Evolutionary conservation across 2,888 invertebrate species (phyloP).

Genomic region (Drosophila recens): DNA sequence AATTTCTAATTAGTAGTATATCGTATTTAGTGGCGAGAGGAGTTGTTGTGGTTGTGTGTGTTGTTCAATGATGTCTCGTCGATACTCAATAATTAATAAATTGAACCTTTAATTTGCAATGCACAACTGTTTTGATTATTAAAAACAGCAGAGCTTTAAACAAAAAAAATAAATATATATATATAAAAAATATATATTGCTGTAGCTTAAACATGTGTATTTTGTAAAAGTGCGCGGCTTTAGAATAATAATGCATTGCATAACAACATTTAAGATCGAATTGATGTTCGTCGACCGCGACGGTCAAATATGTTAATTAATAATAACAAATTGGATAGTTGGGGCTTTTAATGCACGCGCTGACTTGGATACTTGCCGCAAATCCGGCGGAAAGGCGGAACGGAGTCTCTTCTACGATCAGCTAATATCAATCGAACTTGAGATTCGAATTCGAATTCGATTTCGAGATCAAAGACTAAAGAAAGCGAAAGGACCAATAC

Average conservation of each 20-base stretch:
- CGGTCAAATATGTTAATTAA: neutral
- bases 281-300: neutral
- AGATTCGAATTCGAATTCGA: too few relatives aligned
- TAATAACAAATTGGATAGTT: neutral
- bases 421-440: too few relatives aligned
- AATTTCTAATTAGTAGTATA: slow-evolving; percentile 2
- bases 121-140: neutral
- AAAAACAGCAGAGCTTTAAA: neutral
- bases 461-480: neutral
- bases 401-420: too few relatives aligned
- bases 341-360: neutral
- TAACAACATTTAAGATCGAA: neutral
- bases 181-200: too few relatives aligned
- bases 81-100: neutral
- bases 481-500: neutral
- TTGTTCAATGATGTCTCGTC: neutral
- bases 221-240: neutral
- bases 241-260: neutral
- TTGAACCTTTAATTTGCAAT: neutral
- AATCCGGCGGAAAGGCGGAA: too few relatives aligned
- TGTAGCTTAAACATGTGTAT: neutral
- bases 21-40: slow-evolving; percentile 16
- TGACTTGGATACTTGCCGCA: neutral
- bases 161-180: neutral
- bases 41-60: slow-evolving; percentile 5